Percentiles rank a stretch among this genome's conserved stretches.
phyloP scores from a whole-genome alignment of 2,888 invertebrate species.

The Athetis lepigone region DNA sequence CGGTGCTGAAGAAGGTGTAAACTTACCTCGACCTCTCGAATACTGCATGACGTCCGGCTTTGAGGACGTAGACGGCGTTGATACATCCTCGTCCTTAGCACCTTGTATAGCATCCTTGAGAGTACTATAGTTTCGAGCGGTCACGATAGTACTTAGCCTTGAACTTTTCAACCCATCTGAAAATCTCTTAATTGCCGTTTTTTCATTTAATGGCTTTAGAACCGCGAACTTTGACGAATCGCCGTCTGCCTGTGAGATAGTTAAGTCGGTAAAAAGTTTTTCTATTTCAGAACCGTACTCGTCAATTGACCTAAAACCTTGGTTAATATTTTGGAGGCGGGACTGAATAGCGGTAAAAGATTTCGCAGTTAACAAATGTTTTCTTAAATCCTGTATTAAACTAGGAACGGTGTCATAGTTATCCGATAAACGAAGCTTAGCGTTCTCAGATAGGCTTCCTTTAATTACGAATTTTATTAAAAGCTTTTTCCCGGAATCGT shows the following conservation, averaged over 20 bases:
- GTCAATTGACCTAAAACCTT: no score
- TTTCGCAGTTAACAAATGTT: not conserved
- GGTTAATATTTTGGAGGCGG: slow-evolving; percentile 6
- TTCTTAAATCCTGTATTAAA: no score
- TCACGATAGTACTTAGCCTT: not conserved
- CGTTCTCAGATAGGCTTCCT: no score
- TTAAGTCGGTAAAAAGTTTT: slow-evolving; percentile 7
- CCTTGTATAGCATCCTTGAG: slow-evolving; percentile 7
- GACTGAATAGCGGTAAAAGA: slow-evolving; percentile 7
- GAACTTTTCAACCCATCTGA: no score
- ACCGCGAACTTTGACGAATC: no score
- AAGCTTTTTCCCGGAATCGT: no score
- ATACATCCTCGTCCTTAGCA: slow-evolving; percentile 2
- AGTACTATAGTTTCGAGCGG: not conserved
- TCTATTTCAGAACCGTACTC: not conserved
- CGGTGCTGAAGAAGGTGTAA: not conserved
- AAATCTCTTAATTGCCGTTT: no score
- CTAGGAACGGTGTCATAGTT: no score
- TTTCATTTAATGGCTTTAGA: no score
- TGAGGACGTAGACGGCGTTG: not conserved
- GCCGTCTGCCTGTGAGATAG: no score
- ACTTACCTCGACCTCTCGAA: slow-evolving; percentile 4
- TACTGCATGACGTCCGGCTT: slow-evolving; percentile 2
- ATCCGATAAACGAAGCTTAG: no score
- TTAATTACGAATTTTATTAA: no score